Percentiles rank a stretch among this genome's conserved stretches.
These are phyloP conservation scores for Piprites chloris DNA, from an alignment of 2,113 vertebrate species.

Conservation along the genomic window DNA sequence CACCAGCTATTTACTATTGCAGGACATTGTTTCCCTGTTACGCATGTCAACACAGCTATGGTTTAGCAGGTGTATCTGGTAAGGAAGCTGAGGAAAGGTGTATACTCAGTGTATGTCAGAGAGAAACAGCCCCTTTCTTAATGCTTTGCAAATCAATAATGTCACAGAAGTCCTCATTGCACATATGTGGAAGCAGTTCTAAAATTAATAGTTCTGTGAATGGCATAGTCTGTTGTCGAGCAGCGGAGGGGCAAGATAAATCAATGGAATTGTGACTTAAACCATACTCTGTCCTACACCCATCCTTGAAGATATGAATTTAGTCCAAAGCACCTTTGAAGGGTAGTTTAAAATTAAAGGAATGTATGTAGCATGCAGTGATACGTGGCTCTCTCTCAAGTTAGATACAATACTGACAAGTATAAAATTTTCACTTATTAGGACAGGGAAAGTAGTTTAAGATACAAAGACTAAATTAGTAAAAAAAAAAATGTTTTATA, in stretches of 20 bases:
- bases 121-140: neutral
- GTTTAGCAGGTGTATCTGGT: neutral
- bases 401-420: neutral
- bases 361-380: neutral
- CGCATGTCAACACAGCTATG: neutral
- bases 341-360: neutral
- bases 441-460: neutral
- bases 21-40: neutral
- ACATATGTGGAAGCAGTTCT: neutral
- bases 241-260: neutral
- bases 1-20: neutral
- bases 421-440: neutral
- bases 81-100: neutral
- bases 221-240: neutral
- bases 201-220: neutral
- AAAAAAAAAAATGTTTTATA: neutral
- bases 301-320: neutral
- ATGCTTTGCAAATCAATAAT: neutral
- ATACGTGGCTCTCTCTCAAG: neutral
- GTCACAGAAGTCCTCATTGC: neutral
- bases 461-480: neutral
- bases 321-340: neutral
- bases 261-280: neutral
- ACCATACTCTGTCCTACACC: neutral
- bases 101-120: neutral